Percentiles rank a stretch among this genome's conserved stretches.
Evolutionary conservation across 2,888 invertebrate species (phyloP).

Genomic region (Muscina levida): DNA sequence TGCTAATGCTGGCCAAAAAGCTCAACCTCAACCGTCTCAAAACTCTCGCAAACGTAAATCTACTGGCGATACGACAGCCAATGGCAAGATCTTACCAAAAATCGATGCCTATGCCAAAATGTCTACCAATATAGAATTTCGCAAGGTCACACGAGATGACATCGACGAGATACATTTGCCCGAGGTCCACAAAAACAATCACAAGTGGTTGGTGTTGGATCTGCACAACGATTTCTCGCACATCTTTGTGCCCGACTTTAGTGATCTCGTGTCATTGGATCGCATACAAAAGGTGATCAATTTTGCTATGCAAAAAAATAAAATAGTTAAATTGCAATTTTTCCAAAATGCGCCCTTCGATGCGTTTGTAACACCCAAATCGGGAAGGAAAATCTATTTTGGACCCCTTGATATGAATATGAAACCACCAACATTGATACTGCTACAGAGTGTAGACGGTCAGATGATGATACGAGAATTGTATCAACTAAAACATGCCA

Average conservation of each 20-base stretch:
- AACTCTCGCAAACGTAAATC: constrained; percentile 50
- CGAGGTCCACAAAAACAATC: constrained; percentile 70
- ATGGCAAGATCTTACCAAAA: constrained; percentile 33
- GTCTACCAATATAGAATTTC: constrained; percentile 74
- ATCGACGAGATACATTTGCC: constrained; percentile 74
- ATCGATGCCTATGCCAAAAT: constrained; percentile 67
- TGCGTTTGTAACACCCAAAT: constrained; percentile 76
- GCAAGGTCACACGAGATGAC: constrained; percentile 72
- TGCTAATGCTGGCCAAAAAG: neutral
- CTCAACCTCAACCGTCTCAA: constrained; percentile 5
- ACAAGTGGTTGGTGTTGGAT: constrained; percentile 78
- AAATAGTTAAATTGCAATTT: constrained; percentile 77
- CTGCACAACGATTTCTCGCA: constrained; percentile 78
- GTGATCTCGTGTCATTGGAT: constrained; percentile 76
- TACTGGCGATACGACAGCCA: neutral
- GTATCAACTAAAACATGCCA: constrained; percentile 74
- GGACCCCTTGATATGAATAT: constrained; percentile 74
- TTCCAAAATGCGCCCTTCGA: constrained; percentile 74
- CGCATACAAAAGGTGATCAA: constrained; percentile 76
- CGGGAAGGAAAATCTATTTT: constrained; percentile 76
- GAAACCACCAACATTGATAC: constrained; percentile 73
- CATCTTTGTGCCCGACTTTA: constrained; percentile 77
- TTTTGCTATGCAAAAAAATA: constrained; percentile 71
- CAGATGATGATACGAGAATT: constrained; percentile 78
- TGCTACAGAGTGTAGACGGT: constrained; percentile 77